Evolutionary conservation across 2,888 invertebrate species (phyloP), one percentile per base, ranked within the genome.

Genomic region (Onthophagus sagittarius): DNA sequence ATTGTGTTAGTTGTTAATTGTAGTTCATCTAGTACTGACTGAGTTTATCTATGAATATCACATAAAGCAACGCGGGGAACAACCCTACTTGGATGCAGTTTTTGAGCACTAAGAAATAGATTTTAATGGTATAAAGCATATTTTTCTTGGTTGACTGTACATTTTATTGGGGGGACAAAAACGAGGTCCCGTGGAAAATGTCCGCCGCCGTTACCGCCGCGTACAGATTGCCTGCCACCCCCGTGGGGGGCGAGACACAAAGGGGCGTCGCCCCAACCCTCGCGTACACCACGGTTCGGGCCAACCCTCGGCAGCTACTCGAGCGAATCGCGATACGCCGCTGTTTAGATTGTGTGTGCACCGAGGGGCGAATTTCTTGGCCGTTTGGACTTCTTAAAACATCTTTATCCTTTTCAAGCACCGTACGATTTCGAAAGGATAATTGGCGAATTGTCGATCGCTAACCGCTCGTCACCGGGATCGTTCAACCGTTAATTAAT

Each of bases 321-420:
- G 83, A 84, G 83, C 84, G 82, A 83, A 84, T 83, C 84, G 82
- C 77, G 77, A 79, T 80, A 81, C 82, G 80, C 81, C 82, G 83
- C 82, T 81, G 82, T 82, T 82, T 80, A 81, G 82, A 83, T 82
- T 83, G 82, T 80, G 77, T 53, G 39, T 78, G 77, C 77, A 75
- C 76, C 78, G 77, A 77, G 78, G 79, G 79, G 79, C 77, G 77
- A 80, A 79, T 78, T 79, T 77, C 79, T 79, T 77, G 78, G 79
- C 79, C 80, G 80, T 81, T 81, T 81, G 79, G 79, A 80, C 79
- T 80, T 80, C 79, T 77, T 77, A 75, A 78, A 80, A 79, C 77
- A 9, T 53, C 39, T 7, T 53, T 53, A 53, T 53, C 39, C 39
- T 53, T 23, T 79, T 78, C 79, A 79, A 79, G 79, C 79, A 80